Evolutionary conservation across 53 echinoderm and acorn worm species (phyloP), one percentile per base, ranked within the genome.

Genomic region (Echinometra lucunter): DNA sequence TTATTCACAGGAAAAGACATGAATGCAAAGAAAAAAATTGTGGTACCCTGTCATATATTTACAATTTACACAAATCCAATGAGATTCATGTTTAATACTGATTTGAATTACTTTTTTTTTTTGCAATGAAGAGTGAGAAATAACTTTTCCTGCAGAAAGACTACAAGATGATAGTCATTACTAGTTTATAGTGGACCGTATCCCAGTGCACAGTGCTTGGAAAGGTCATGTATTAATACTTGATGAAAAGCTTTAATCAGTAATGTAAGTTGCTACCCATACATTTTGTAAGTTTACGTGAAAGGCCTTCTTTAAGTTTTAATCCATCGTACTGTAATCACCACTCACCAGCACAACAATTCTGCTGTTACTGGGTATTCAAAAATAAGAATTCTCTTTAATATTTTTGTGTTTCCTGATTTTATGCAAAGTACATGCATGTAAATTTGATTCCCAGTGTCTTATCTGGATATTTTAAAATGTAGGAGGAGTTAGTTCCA

Each of bases 181-280:
- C 40, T 75, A 37, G 15, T 38, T 32, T 74, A 37, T 58, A 49
- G 9, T 53, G 13, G 8, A 2, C 53, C 13, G 18, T 3, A 75
- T 40, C 75, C 75, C 75, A 75, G 19, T 37, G 40, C 38, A 38
- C 18, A 40, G 3, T 75, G 19, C 75, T 75, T 37, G 9, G 21
- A 75, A 75, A 75, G 75, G 75, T 75, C 75, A 75, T 18, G 3
- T 75, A 38, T 75, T 75, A 37, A 75, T 75, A 75, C 40, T 75
- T 75, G 21, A 75, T 75, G 38, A 75, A 75, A 75, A 11, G 18
- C 75, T 75, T 75, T 37, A 75, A 75, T 75, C 4, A 18, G 70
- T 70, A 75, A 40, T 75, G 6, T 15, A 66, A 66, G n/a, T 66
- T 16, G 58, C 19, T 19, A 18, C 58, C 58, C 60, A 60, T 60